Conservation (phyloP, 2,113 vertebrate genomes). For the Boulengeromyrus knoepffleri region DNA sequence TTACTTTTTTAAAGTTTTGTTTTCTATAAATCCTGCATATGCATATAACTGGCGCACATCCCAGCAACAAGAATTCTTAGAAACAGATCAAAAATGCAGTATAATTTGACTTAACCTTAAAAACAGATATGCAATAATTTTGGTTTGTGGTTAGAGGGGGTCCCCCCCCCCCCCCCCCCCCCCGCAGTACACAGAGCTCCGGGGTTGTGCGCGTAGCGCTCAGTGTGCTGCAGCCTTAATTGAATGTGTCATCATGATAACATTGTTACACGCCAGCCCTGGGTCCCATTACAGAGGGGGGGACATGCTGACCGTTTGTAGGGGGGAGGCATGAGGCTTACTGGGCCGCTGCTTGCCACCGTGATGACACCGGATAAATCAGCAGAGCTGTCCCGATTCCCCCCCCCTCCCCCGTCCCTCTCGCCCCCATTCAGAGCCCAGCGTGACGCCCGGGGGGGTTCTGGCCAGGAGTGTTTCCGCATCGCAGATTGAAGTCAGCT, state of each 20-base stretch:
- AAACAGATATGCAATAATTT: neutral
- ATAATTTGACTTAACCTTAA: neutral
- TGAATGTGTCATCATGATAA: constrained; percentile 51
- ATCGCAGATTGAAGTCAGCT: constrained; percentile 78
- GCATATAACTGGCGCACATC: neutral
- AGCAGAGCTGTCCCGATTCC: neutral
- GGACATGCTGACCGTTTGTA: neutral
- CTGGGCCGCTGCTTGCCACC: neutral
- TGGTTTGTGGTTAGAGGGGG: no score
- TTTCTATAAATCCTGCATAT: neutral
- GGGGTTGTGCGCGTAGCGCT: neutral
- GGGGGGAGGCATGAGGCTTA: neutral
- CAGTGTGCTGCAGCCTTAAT: constrained; percentile 58
- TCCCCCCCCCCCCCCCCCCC: no score
- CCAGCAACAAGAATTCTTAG: neutral
- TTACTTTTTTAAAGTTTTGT: neutral
- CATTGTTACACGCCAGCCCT: neutral
- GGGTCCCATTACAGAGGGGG: neutral
- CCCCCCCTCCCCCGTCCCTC: neutral
- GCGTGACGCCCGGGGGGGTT: constrained; percentile 65
- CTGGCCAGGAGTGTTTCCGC: constrained; percentile 76
- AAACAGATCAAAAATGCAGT: neutral
- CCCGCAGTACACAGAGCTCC: neutral
- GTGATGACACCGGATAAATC: neutral
- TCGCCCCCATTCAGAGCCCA: constrained; percentile 69